Evolutionary conservation across 2,888 invertebrate genomes (phyloP).

Genomic region (Xestoiulus laeticollis): DNA sequence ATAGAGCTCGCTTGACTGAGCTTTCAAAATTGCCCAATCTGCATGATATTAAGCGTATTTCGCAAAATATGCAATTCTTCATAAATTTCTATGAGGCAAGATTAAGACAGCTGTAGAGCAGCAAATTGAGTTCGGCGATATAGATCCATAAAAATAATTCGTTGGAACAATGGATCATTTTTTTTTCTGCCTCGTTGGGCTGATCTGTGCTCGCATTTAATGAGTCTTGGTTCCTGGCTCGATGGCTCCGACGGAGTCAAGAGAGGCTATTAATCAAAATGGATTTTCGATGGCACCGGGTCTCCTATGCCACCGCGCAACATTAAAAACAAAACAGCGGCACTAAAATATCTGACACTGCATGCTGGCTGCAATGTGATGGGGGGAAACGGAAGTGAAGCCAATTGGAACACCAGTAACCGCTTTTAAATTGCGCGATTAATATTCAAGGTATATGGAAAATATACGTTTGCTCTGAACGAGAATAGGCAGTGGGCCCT

Average conservation of each 20-base stretch:
- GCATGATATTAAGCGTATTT: constrained; percentile 34
- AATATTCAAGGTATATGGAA: constrained; percentile 27
- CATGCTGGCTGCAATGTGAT: no score
- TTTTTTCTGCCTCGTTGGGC: constrained; percentile 32
- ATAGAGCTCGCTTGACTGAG: constrained; percentile 7
- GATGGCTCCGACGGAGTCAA: not conserved
- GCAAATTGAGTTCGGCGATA: constrained; percentile 34
- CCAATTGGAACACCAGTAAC: constrained; percentile 28
- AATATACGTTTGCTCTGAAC: not conserved
- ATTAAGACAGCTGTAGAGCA: constrained; percentile 5
- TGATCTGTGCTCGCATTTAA: constrained; percentile 29
- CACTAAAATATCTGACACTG: constrained; percentile 25
- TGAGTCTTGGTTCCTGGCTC: constrained; percentile 37
- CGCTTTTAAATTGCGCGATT: constrained; percentile 34
- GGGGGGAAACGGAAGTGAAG: constrained; percentile 8
- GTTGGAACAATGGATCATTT: constrained; percentile 22
- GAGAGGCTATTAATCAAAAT: constrained; percentile 13
- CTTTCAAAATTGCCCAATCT: constrained; percentile 33
- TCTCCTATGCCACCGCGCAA: constrained; percentile 7
- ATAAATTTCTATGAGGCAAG: constrained; percentile 18
- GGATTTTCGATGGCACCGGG: constrained; percentile 28
- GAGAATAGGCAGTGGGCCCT: no score
- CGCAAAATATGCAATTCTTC: constrained; percentile 37
- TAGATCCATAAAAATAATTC: constrained; percentile 29
- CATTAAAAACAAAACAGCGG: constrained; percentile 37